Evolutionary conservation across 2,888 invertebrate genomes (phyloP), one percentile per base, ranked within the genome.

Genomic region (Podabrus alpinus): DNA sequence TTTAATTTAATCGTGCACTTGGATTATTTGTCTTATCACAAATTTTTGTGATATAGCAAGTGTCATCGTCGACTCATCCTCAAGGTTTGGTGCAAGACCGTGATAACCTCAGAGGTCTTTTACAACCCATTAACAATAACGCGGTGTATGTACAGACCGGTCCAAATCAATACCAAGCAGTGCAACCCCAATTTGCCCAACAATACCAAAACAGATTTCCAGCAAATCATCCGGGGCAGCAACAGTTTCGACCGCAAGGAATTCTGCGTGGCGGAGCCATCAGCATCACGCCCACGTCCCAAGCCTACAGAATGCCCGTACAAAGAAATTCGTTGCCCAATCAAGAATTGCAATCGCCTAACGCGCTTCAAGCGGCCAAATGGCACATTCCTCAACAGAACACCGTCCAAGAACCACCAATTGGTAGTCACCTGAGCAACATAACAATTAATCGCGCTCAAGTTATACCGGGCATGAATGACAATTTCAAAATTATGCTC

Each of bases 361-460:
- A 81, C 89, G 78, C 88, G 87, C 83, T 88, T 88, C 80, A 82
- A 61, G 80, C 86, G 21, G 91, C 92, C 83, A 93, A 93, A 85
- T 94, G 94, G 94, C 94, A 94, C 87, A 94, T 93, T 81, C 94
- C 92, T 72, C 92, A 92, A 84, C 91, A 91, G 78, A 72, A 19
- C 72, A 78, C 67, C 29, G 76, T 59, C 68, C 45, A 45, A 45
- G 45, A 45, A n/a, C 45, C 45, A 5, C 61, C 66, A 11, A 67
- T 71, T 2, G 71, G 69, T n/a, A 75, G 72, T 19, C 75, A 76
- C 67, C 69, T 71, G 19, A 71, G 68, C 62, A 72, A 70, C 15
- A 17, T 70, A 15, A 73, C 69, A 2, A 21, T 77, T 15, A 85
- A 80, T 77, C 81, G 82, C 13, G 67, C 69, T 10, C 75, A 73